These are phyloP conservation scores for Clunio marinus DNA, from an alignment of 2,888 invertebrate genomes.

Conservation along the genomic window DNA sequence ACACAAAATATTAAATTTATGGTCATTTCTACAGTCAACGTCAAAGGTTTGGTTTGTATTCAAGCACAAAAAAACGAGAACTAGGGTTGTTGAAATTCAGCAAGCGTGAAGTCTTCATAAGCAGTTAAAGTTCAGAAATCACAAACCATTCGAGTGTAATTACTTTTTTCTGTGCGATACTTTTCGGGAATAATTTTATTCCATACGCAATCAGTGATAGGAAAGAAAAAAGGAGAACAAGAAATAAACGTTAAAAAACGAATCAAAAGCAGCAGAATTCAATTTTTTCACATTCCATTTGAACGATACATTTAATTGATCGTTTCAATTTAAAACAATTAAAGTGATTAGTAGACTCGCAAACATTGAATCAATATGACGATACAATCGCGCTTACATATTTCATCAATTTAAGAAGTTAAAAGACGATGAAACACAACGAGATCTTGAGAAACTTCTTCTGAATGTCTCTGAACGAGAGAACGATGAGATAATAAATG, in stretches of 20 bases:
- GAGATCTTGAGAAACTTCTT: neutral
- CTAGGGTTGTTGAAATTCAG: neutral
- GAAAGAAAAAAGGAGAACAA: too few species aligned
- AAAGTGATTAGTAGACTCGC: constrained; percentile 36
- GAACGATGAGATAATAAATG: constrained; percentile 24
- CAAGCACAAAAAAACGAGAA: neutral
- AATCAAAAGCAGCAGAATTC: too few species aligned
- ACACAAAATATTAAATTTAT: neutral
- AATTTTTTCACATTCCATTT: constrained; percentile 35
- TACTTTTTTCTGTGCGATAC: neutral
- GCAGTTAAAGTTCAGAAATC: neutral
- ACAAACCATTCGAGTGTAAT: neutral
- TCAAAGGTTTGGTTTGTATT: neutral
- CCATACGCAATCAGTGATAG: too few species aligned
- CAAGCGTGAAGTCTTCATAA: neutral
- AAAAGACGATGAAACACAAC: neutral
- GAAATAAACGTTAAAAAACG: too few species aligned
- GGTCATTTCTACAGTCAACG: neutral
- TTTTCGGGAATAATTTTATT: neutral
- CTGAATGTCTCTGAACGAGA: neutral
- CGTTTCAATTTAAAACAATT: constrained; percentile 37
- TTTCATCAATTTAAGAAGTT: constrained; percentile 10
- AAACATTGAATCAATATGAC: constrained; percentile 33
- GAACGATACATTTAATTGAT: constrained; percentile 34
- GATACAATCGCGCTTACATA: neutral